A percentile compares a stretch with the other conserved stretches of the same genome.
Evolutionary conservation across 2,797 vertebrate species (phyloP).

Genomic region (Poecile montanus): DNA sequence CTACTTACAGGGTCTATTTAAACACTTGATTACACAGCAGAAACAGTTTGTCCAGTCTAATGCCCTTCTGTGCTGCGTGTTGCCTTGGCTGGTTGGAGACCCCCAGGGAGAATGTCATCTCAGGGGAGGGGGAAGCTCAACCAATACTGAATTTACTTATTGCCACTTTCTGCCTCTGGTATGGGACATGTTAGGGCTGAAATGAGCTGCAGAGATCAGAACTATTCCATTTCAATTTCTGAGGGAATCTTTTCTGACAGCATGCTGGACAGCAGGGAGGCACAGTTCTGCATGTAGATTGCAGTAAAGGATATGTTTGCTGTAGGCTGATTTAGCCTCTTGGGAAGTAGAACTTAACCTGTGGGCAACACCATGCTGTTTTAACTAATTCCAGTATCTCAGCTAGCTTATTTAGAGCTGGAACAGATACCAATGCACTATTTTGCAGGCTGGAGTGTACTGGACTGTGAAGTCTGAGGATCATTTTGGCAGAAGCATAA

Average conservation of each 20-base stretch:
- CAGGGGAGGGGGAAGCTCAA: neutral
- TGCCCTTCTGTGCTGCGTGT: neutral
- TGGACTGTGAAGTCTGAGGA: neutral
- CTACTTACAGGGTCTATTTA: neutral
- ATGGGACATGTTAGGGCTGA: neutral
- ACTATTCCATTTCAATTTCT: neutral
- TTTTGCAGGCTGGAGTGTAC: neutral
- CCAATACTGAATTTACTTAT: neutral
- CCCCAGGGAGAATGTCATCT: neutral
- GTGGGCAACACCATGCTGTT: neutral
- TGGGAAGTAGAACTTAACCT: slow-evolving; percentile 3
- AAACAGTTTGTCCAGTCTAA: neutral
- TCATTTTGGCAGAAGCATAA: neutral
- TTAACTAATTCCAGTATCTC: neutral
- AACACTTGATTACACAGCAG: slow-evolving; percentile 19
- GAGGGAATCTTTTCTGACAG: slow-evolving; percentile 25
- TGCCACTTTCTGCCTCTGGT: slow-evolving; percentile 8
- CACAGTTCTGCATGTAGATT: neutral
- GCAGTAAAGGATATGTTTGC: slow-evolving; percentile 14
- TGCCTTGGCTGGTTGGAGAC: slow-evolving; percentile 11
- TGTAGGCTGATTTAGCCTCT: slow-evolving; percentile 15
- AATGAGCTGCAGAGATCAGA: slow-evolving; percentile 3
- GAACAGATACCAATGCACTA: neutral
- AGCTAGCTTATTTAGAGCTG: slow-evolving; percentile 6
- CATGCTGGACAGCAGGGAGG: neutral